Evolutionary conservation across 2,888 invertebrate genomes (phyloP).

Genomic region (Drosophila nigricruria): DNA sequence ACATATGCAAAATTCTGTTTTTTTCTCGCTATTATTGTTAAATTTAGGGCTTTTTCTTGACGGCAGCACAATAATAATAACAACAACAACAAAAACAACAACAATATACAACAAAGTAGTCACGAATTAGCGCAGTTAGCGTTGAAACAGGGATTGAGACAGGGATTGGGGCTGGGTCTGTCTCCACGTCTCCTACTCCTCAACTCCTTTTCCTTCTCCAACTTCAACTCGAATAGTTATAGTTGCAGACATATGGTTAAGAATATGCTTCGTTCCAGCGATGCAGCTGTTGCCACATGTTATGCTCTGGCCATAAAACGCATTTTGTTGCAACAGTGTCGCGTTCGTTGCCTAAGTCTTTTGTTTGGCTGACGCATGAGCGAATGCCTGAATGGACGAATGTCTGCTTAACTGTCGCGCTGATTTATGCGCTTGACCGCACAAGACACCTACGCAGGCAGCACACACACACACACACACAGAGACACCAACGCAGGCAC

Average conservation of each 20-base stretch:
- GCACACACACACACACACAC: constrained; percentile 29
- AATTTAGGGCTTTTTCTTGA: constrained; percentile 52
- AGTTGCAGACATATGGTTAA: constrained; percentile 52
- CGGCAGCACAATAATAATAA: constrained; percentile 51
- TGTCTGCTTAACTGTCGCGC: constrained; percentile 51
- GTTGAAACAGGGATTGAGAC: no score
- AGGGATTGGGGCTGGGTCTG: constrained; percentile 13
- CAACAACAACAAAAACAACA: constrained; percentile 38
- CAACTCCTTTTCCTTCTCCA: neutral
- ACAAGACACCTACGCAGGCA: constrained; percentile 66
- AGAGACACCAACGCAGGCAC: neutral
- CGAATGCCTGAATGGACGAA: constrained; percentile 52
- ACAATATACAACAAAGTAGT: constrained; percentile 69
- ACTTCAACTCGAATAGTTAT: constrained; percentile 7
- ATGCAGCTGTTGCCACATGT: constrained; percentile 69
- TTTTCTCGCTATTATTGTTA: constrained; percentile 35
- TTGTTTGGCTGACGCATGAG: constrained; percentile 79
- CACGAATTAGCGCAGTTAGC: constrained; percentile 78
- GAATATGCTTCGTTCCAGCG: constrained; percentile 58
- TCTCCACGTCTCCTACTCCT: no score
- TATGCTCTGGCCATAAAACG: constrained; percentile 43
- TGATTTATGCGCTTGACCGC: constrained; percentile 80
- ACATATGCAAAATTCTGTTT: constrained; percentile 6
- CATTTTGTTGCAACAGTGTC: constrained; percentile 72
- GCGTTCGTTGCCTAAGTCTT: constrained; percentile 78